phyloP scores from a whole-genome alignment of 2,888 invertebrate genomes.

The Callinectes sapidus region DNA sequence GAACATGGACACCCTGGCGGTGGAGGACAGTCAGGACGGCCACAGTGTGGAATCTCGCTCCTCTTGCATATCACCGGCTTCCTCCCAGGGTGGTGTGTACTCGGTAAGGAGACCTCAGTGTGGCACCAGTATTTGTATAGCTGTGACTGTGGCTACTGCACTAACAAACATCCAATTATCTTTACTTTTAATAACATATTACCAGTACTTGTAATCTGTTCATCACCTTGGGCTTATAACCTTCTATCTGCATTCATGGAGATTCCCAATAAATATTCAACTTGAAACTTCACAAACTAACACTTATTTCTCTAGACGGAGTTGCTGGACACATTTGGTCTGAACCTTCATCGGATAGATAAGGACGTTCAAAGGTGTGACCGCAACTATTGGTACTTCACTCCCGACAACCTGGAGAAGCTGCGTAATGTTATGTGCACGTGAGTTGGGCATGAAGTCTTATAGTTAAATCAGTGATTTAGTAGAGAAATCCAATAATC shows the following conservation, averaged over 20 bases:
- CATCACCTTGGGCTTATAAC: not conserved
- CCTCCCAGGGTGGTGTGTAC: slow-evolving; percentile 93
- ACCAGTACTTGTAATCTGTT: not conserved
- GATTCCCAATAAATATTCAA: not conserved
- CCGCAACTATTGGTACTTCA: slow-evolving; percentile 94
- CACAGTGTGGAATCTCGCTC: slow-evolving; percentile 78
- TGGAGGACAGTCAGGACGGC: slow-evolving; percentile 65
- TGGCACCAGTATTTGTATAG: not conserved
- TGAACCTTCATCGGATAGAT: slow-evolving; percentile 95
- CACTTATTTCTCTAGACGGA: slow-evolving; percentile 82
- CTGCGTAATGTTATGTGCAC: slow-evolving; percentile 96
- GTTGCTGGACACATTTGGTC: slow-evolving; percentile 87
- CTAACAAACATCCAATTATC: not conserved
- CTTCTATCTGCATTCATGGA: not conserved
- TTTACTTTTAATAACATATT: not conserved
- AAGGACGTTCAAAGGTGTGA: slow-evolving; percentile 98
- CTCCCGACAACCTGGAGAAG: slow-evolving; percentile 91
- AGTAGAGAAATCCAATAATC: not conserved
- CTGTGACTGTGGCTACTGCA: not conserved
- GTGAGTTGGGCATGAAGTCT: slow-evolving; percentile 79
- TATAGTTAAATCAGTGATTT: not conserved
- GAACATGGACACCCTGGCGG: slow-evolving; percentile 65
- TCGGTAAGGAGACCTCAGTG: slow-evolving; percentile 76
- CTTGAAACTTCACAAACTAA: not conserved
- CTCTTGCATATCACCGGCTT: slow-evolving; percentile 89